Evolutionary conservation across 2,113 vertebrate species (phyloP).

Genomic region (Mormyrus lacerda): DNA sequence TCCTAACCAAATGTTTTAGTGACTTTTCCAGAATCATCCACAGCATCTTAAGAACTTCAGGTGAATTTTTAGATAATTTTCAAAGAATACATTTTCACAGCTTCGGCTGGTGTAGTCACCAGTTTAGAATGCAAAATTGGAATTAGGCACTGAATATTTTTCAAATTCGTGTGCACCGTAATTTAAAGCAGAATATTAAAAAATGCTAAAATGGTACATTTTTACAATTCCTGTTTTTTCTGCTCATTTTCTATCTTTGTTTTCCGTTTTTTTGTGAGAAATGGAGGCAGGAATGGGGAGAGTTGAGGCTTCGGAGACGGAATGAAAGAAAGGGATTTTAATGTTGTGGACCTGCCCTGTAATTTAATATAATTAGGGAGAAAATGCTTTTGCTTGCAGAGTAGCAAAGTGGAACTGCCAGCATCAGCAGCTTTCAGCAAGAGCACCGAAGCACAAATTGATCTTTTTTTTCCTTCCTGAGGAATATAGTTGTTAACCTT

Average conservation of each 20-base stretch:
- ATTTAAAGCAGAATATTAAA: neutral
- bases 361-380: slow-evolving; percentile 50
- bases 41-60: neutral
- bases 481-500: slow-evolving; percentile 28
- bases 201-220: neutral
- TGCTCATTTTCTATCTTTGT: neutral
- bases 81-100: neutral
- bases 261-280: slow-evolving; percentile 14
- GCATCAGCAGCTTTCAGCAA: slow-evolving; percentile 42
- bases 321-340: slow-evolving; percentile 37
- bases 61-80: neutral
- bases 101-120: neutral
- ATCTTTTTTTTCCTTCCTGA: slow-evolving; percentile 3
- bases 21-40: neutral
- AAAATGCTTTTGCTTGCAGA: slow-evolving; percentile 43
- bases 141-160: neutral
- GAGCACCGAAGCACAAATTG: slow-evolving; percentile 27
- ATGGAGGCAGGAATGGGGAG: slow-evolving; percentile 64
- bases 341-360: slow-evolving; percentile 37
- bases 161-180: neutral
- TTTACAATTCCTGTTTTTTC: slow-evolving; percentile 14
- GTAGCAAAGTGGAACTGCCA: slow-evolving; percentile 35
- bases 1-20: neutral
- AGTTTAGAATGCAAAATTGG: neutral
- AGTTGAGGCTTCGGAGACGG: slow-evolving; percentile 34